Percentiles rank a stretch among this genome's conserved stretches.
Conservation (phyloP, 2,797 vertebrate species). For the Ataeniobius toweri region DNA sequence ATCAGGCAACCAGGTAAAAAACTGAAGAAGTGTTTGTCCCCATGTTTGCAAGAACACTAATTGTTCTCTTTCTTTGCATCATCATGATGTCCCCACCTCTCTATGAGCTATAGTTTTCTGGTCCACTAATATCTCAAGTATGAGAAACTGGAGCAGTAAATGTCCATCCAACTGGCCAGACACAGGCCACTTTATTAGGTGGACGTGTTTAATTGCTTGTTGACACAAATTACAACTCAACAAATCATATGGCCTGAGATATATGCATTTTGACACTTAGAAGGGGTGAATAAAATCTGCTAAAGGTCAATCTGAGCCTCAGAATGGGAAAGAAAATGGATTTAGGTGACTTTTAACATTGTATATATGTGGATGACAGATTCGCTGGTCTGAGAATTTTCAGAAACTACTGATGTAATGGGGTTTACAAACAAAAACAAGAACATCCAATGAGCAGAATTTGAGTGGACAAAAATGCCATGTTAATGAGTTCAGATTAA, state of each 20-base stretch:
- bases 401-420: background rate
- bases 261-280: background rate
- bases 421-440: background rate
- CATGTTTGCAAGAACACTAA: background rate
- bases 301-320: background rate
- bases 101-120: background rate
- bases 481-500: too few relatives aligned
- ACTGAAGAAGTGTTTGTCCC: slow-evolving; percentile 2
- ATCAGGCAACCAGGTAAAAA: slow-evolving; percentile 16
- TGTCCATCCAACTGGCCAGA: background rate
- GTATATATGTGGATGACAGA: too few relatives aligned
- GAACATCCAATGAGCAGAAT: background rate
- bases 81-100: background rate
- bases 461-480: too few relatives aligned
- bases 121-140: background rate
- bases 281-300: background rate
- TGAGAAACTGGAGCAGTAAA: background rate
- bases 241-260: background rate
- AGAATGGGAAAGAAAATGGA: background rate
- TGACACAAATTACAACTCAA: background rate
- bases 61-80: too few relatives aligned
- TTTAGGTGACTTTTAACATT: background rate
- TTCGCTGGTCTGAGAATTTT: background rate
- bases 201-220: too few relatives aligned
- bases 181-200: background rate